These are phyloP conservation scores for Hemicordylus capensis DNA, from an alignment of 2,113 vertebrate species.

Conservation along the genomic window DNA sequence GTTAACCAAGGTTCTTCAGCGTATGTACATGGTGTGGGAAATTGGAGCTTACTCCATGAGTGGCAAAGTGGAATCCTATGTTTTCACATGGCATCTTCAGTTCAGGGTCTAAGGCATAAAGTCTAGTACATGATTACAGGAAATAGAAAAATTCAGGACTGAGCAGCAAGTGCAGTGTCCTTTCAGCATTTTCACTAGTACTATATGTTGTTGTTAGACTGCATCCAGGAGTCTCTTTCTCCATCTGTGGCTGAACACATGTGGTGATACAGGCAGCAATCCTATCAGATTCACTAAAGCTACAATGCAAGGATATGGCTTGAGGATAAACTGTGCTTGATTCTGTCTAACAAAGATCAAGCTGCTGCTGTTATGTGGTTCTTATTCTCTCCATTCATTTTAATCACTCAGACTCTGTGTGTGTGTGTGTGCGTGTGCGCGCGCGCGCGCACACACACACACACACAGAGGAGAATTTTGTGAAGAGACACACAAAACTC, in stretches of 20 bases:
- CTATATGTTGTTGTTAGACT: background rate
- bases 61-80: too few species aligned
- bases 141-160: constrained; percentile 11
- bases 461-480: too few species aligned
- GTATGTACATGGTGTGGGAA: background rate
- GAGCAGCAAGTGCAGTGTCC: background rate
- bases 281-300: background rate
- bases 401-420: constrained; percentile 38
- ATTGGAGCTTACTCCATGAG: too few species aligned
- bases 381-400: constrained; percentile 15
- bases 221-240: too few species aligned
- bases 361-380: background rate
- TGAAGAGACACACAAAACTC: background rate
- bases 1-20: background rate
- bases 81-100: too few species aligned
- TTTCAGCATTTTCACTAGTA: background rate
- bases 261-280: background rate
- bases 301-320: constrained; percentile 46
- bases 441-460: too few species aligned
- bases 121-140: background rate
- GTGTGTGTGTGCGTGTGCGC: background rate
- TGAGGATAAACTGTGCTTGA: background rate
- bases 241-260: background rate
- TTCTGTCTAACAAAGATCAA: constrained; percentile 20
- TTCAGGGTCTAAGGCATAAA: too few species aligned